A percentile compares a stretch with the other conserved stretches of the same genome.
phyloP scores from a whole-genome alignment of 1,140 invertebrate species.

The Aphelinus certus region DNA sequence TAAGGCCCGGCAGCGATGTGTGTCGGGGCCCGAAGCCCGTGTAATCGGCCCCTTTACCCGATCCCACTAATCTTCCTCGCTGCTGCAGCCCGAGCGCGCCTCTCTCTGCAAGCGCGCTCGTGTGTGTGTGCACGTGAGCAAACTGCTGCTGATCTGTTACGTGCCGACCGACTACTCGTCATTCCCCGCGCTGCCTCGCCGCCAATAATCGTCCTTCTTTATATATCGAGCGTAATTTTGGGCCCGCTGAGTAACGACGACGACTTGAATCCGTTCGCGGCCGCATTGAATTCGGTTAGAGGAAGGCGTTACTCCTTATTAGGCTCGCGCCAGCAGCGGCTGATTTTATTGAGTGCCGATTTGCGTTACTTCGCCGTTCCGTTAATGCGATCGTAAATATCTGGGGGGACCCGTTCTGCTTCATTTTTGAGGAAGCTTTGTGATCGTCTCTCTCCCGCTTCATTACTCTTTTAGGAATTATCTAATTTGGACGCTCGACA shows the following conservation, averaged over 20 bases:
- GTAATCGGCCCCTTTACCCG: conserved; percentile 56
- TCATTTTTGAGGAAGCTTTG: no score
- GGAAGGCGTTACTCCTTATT: no score
- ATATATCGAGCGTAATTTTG: conserved; percentile 33
- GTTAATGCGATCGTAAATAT: no score
- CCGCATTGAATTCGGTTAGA: no score
- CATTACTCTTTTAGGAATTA: no score
- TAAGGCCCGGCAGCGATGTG: conserved; percentile 50
- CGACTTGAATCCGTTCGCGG: no score
- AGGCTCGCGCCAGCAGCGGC: no score
- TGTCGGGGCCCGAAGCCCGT: conserved; percentile 46
- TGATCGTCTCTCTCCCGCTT: no score
- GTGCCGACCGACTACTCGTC: conserved; percentile 9
- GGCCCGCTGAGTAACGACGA: neutral
- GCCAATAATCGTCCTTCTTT: conserved; percentile 39
- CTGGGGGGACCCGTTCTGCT: no score
- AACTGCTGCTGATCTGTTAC: neutral
- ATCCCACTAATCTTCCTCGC: conserved; percentile 56
- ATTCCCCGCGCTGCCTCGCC: neutral
- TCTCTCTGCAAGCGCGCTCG: neutral
- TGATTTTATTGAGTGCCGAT: no score
- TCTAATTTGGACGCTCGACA: no score
- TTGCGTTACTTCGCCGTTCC: no score
- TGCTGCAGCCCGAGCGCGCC: conserved; percentile 30
- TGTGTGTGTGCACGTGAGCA: neutral